Base-by-base conservation (phyloP, 2,888 invertebrate genomes). In the Oithona nana region DNA sequence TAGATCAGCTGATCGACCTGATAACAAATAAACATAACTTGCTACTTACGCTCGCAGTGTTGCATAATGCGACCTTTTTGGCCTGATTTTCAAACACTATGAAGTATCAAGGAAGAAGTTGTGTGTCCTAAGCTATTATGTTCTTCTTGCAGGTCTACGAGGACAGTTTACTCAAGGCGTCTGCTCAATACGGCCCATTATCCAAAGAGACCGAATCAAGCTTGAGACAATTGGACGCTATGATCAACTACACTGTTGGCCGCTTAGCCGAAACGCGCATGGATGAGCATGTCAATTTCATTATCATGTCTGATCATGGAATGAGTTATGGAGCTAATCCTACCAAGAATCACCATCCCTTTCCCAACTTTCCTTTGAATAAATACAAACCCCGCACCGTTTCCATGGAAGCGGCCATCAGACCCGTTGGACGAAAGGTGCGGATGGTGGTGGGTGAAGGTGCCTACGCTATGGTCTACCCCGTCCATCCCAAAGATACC, bases 281-380 rank as follows among this genome's bases (percentile, higher is more conserved):
- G 39, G 67, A 66, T 29, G 68, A 69, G 31, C 26, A 39, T 28
- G 70, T 72, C 29, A 72, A 72, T 64, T 66, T 73, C 22, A 68
- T 73, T 24, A 70, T 73, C 48, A 67, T 71, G 28, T 70, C 72
- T 58, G 72, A 73, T 64, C 73, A 73, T 59, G 73, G 73, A 28
- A 73, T 73, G 73, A 69, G 70, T n/a, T 66, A 65, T 24, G 59
- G 59, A 11, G 24, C 59, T 1, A 59, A 59, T 3, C 59, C 59
- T 2, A 39, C 39, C 8, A 59, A 50, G 3, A 16, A 24, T 8
- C 20, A 28, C 11, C 39, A 59, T 28, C 49, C 48, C 26, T 24
- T 29, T 1, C 50, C 49, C 8, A 3, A n/a, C 3, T 59, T 59
- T 24, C 49, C 59, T 3, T 49, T 59, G 24, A 22, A 59, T 28